phyloP scores from a whole-genome alignment of 2,888 invertebrate genomes.

The Malacosoma neustria region DNA sequence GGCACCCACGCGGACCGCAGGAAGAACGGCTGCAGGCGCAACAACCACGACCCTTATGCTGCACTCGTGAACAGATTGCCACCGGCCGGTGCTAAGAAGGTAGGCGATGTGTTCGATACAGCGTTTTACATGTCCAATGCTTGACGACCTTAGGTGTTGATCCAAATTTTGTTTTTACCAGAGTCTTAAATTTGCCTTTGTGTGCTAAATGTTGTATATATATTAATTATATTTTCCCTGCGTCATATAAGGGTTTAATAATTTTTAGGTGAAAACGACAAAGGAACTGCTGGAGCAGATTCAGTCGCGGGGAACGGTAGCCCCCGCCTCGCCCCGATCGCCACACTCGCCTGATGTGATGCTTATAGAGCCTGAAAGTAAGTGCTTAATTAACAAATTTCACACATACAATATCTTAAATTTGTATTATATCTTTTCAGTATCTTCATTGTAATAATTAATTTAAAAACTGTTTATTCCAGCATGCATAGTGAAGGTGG shows the following conservation, averaged over 20 bases:
- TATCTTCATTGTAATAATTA: neutral
- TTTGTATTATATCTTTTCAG: too few species aligned
- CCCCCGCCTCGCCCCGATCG: conserved; percentile 26
- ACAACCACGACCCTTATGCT: conserved; percentile 48
- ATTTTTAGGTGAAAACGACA: conserved; percentile 73
- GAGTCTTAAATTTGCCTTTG: too few species aligned
- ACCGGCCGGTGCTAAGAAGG: conserved; percentile 60
- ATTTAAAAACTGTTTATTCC: conserved; percentile 8
- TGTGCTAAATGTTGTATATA: too few species aligned
- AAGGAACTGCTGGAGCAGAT: conserved; percentile 87
- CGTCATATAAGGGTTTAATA: too few species aligned
- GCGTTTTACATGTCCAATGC: too few species aligned
- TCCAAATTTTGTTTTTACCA: too few species aligned
- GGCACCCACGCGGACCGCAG: conserved; percentile 33
- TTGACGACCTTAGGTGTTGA: too few species aligned
- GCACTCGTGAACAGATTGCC: conserved; percentile 60
- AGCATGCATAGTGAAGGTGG: conserved; percentile 34
- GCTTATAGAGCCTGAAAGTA: conserved; percentile 58
- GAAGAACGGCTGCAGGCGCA: conserved; percentile 45
- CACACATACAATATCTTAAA: too few species aligned
- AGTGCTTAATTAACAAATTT: too few species aligned
- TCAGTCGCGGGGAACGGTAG: conserved; percentile 70
- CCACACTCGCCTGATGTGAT: conserved; percentile 53
- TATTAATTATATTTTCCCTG: too few species aligned
- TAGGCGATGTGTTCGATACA: too few species aligned